Evolutionary conservation across 2,797 vertebrate species (phyloP), one percentile per base, ranked within the genome.

Genomic region (Tarsius wallacei): DNA sequence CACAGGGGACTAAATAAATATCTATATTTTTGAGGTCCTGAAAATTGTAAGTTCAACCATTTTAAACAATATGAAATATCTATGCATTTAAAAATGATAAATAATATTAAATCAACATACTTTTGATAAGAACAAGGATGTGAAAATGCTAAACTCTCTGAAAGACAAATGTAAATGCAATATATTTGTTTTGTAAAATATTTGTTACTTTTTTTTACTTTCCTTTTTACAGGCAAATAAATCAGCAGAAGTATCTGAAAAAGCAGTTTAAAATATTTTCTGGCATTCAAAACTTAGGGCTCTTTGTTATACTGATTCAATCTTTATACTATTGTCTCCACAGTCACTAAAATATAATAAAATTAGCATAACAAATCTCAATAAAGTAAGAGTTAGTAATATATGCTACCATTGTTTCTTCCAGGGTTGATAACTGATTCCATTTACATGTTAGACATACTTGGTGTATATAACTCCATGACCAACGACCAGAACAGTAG

Each of bases 191-290:
- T 76, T 84, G 15, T 28, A 70, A 70, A 94, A 95, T 90, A 87
- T 95, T 33, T 92, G 64, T 84, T 61, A 59, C 19, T 55, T 36
- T 36, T 76, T 86, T 95, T 91, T 78, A 82, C 21, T 78, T 90
- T 68, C 47, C 7, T 95, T 80, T 73, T 16, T n/a, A 59, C 21
- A 26, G 28, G 26, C 57, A 85, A 88, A 88, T 24, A 94, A 64
- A 95, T 86, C 42, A 86, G n/a, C 76, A 80, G 10, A 81, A 61
- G 31, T 36, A 6, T 80, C 17, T 85, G 42, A 49, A 77, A 88
- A 88, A 96, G 82, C 42, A 83, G 51, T 66, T 86, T 74, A 91
- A 91, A 95, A 31, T 66, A 53, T 61, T 94, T 90, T 84, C 47
- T 84, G 36, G 74, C 33, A 57, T 81, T 90, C 21, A 74, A 87